Evolutionary conservation across 2,888 invertebrate species (phyloP), one percentile per base, ranked within the genome.

Genomic region (Tetrapedia diversipes): DNA sequence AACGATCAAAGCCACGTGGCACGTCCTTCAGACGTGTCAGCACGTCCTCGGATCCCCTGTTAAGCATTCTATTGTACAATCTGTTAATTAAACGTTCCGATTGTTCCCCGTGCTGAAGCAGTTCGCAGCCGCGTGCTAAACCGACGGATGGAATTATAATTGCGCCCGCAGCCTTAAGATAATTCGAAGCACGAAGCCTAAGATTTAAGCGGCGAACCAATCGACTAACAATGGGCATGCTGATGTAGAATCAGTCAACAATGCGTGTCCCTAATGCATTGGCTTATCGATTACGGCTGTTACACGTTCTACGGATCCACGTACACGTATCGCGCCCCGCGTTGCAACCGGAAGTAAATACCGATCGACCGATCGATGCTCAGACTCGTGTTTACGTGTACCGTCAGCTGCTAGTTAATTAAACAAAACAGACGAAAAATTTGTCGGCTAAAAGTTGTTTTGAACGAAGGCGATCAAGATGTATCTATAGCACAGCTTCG

Each of bases 191-290:
- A 29, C 54, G 24, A 24, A 29, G 39, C 37, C n/a, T 63, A 59
- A 77, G 74, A 75, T 59, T 53, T 47, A 60, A 74, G 34, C 71
- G 60, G 60, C 51, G 73, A 76, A 70, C 54, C 72, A 77, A 74
- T 81, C 70, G 64, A 57, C 49, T 47, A 70, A 78, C 68, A 73
- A 49, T 63, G 67, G 75, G 49, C 65, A 65, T 74, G 49, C 67
- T 63, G 53, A 64, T 76, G 76, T 76, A 69, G 79, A 79, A 71
- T 75, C 76, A 66, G 72, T 83, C 79, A 83, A 85, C 79, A 82
- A 45, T 64, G 41, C 59, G 59, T 70, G 24, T 70, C 45, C 56
- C 69, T 79, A 79, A 81, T 80, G 45, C 66, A 84, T 74, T 77
- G 64, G 74, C 57, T 72, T 73, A 74, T 79, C 75, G 85, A 84